Evolutionary conservation across 2,113 vertebrate genomes (phyloP).

Genomic region (Silurus meridionalis): DNA sequence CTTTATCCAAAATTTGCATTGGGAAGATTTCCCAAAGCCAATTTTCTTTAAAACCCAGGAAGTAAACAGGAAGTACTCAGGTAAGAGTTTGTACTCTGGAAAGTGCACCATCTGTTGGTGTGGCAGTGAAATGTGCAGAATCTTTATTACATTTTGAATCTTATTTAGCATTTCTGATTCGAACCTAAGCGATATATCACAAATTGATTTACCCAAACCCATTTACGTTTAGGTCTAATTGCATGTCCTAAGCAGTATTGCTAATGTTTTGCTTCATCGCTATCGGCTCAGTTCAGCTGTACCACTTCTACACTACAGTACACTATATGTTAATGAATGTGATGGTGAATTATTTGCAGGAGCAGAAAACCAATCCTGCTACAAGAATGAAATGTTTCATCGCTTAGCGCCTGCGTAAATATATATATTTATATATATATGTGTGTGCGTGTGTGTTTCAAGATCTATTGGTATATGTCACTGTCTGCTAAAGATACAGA

Average conservation of each 20-base stretch:
- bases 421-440: background rate
- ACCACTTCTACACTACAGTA: background rate
- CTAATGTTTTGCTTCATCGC: slow-evolving; percentile 8
- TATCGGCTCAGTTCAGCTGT: background rate
- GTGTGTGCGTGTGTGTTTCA: slow-evolving; percentile 19
- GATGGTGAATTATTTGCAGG: background rate
- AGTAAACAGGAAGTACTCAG: background rate
- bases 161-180: background rate
- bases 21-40: background rate
- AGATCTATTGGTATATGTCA: slow-evolving; percentile 1
- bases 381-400: slow-evolving; percentile 26
- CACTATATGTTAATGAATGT: background rate
- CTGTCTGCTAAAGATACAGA: slow-evolving; percentile 10
- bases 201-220: background rate
- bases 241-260: slow-evolving; percentile 9
- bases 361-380: background rate
- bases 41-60: background rate
- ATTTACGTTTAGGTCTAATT: background rate
- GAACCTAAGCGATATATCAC: background rate
- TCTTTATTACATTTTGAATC: background rate
- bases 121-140: background rate
- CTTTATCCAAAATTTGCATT: too few relatives aligned
- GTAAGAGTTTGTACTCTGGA: background rate
- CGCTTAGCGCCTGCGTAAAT: slow-evolving; percentile 16
- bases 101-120: background rate